These are phyloP conservation scores for Patella caerulea DNA, from an alignment of 2,888 invertebrate species.

Conservation along the genomic window DNA sequence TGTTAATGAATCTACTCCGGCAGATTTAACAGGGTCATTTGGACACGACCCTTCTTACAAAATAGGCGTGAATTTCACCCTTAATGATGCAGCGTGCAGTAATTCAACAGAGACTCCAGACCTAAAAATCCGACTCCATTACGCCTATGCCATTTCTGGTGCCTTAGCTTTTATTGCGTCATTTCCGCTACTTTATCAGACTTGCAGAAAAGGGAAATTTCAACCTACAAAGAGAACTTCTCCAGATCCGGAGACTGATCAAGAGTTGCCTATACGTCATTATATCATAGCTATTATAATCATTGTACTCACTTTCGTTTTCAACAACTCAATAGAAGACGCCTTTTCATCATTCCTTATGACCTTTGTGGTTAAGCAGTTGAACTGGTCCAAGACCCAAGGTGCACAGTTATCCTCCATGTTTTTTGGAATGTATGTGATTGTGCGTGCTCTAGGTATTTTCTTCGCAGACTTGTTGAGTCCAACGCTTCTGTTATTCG, in stretches of 20 bases:
- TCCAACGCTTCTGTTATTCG: not conserved
- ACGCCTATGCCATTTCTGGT: not conserved
- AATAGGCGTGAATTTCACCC: too few species aligned
- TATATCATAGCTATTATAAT: not conserved
- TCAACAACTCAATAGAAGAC: not conserved
- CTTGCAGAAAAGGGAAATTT: not conserved
- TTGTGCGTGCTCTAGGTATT: not conserved
- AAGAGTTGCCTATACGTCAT: not conserved
- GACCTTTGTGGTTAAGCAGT: constrained; percentile 2
- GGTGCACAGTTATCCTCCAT: not conserved
- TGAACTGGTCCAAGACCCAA: not conserved
- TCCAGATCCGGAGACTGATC: not conserved
- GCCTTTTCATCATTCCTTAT: not conserved
- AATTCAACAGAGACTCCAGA: not conserved
- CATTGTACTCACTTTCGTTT: not conserved
- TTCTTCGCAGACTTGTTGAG: not conserved
- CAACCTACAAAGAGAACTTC: not conserved
- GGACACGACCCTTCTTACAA: too few species aligned
- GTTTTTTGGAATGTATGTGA: not conserved
- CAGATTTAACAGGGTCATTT: too few species aligned
- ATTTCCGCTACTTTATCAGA: not conserved
- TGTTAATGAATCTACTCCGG: too few species aligned
- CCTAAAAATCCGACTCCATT: not conserved
- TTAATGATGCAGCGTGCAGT: not conserved
- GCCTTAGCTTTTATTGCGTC: not conserved